Base-by-base conservation (phyloP, 2,888 invertebrate genomes). In the Dolichopus griseipennis region DNA sequence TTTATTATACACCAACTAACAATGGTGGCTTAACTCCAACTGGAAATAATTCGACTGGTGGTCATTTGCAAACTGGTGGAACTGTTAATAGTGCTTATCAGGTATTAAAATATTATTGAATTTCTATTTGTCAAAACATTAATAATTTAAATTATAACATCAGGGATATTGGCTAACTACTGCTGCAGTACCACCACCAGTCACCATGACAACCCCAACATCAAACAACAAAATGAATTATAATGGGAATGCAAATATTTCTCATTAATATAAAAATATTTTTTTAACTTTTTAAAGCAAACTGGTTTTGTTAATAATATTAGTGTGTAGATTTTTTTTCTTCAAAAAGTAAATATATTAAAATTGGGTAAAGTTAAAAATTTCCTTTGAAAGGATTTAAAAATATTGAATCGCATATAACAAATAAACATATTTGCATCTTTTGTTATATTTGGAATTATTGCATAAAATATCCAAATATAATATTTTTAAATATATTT, bases 131-230 rank as follows among this genome's bases (percentile, higher is more conserved):
- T 27, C 5, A 4, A n/a, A 4, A 27, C 27, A 27, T 27, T 4
- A 27, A 27, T 27, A 4, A 4, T 4, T 27, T 27, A 27, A 27
- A 27, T 27, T 27, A 27, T 27, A 27, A 27, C 66, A 15, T 15
- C 10, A 73, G 73, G 72, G 70, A 61, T 73, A 72, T 37, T 73
- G 73, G 73, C 72, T 72, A 64, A 66, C 72, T 18, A 66, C 73
- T 7, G 70, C 71, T 37, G 68, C 71, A 41, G 68, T 70, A 5
- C 72, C 71, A 69, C 61, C 68, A 34, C 71, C 68, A 4, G 62
- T 22, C 64, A 70, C 66, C 21, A 68, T 67, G 52, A n/a, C 65
- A 8, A n/a, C 70, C 18, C 41, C 65, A 61, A 69, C 63, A 10
- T 22, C 62, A 61, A 61, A n/a, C 12, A 27, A 27, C 9, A 63